These are phyloP conservation scores for Ptiloglossa arizonensis DNA, from an alignment of 1,140 invertebrate genomes.

Conservation along the genomic window DNA sequence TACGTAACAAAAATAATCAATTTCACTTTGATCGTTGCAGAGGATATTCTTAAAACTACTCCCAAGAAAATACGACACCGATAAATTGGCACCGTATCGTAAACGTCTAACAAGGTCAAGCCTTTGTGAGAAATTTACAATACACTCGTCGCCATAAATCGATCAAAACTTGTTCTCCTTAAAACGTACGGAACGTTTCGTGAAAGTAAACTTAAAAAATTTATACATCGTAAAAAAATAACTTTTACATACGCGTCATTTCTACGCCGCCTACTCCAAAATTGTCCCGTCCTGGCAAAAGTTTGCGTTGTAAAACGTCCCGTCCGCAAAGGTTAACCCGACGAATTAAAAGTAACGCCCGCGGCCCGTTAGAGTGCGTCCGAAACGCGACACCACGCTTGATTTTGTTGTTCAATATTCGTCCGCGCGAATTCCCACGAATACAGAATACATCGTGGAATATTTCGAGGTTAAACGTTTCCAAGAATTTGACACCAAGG, in stretches of 20 bases:
- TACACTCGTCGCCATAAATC: no score
- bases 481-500: no score
- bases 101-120: no score
- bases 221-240: no score
- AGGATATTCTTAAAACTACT: no score
- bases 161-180: no score
- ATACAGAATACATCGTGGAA: neutral
- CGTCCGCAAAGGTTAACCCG: neutral
- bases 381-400: neutral
- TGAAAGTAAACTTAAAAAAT: neutral
- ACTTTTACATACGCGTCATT: no score
- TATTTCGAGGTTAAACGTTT: neutral
- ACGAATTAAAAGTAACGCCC: slow-evolving; percentile 22
- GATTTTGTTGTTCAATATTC: neutral
- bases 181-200: neutral
- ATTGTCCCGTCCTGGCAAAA: no score
- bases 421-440: neutral
- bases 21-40: neutral
- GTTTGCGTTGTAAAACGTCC: no score
- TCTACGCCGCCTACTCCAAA: no score
- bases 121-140: no score
- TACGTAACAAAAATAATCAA: neutral
- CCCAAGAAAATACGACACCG: neutral
- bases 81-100: neutral
- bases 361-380: neutral